These are phyloP conservation scores for Clarias laeviceps DNA, from an alignment of 2,797 vertebrate species.

Conservation along the genomic window DNA sequence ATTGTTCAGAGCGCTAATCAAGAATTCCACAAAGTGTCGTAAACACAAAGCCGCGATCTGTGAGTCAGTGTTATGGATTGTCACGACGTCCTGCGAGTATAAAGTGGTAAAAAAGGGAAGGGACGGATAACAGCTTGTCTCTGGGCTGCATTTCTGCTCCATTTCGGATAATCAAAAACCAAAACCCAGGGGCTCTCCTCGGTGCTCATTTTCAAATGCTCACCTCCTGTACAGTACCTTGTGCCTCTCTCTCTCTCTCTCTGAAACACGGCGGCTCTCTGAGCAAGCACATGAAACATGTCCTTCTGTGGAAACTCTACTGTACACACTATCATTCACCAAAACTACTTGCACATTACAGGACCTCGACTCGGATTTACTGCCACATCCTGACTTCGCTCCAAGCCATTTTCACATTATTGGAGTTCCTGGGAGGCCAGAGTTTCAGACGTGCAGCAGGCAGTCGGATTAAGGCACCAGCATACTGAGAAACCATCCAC, in stretches of 20 bases:
- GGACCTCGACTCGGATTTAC: too few relatives aligned
- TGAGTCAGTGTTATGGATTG: background rate
- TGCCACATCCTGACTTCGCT: too few relatives aligned
- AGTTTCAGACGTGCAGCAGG: too few relatives aligned
- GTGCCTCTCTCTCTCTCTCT: background rate
- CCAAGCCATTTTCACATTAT: too few relatives aligned
- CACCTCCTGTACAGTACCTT: background rate
- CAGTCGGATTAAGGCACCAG: background rate
- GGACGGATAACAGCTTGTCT: background rate
- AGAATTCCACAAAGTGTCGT: background rate
- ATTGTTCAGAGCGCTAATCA: background rate
- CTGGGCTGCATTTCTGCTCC: background rate
- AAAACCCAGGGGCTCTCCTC: background rate
- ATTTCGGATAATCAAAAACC: conserved; percentile 10
- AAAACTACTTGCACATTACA: too few relatives aligned
- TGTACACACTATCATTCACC: too few relatives aligned
- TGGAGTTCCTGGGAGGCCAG: too few relatives aligned
- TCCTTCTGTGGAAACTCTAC: too few relatives aligned
- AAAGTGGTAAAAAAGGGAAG: too few relatives aligned
- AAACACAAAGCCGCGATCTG: background rate
- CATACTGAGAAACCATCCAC: too few relatives aligned
- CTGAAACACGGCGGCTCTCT: background rate
- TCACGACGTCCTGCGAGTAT: background rate
- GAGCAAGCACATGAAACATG: background rate
- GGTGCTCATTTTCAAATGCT: background rate